Evolutionary conservation across 2,113 vertebrate species (phyloP).

Genomic region (Megaceryle torquata): DNA sequence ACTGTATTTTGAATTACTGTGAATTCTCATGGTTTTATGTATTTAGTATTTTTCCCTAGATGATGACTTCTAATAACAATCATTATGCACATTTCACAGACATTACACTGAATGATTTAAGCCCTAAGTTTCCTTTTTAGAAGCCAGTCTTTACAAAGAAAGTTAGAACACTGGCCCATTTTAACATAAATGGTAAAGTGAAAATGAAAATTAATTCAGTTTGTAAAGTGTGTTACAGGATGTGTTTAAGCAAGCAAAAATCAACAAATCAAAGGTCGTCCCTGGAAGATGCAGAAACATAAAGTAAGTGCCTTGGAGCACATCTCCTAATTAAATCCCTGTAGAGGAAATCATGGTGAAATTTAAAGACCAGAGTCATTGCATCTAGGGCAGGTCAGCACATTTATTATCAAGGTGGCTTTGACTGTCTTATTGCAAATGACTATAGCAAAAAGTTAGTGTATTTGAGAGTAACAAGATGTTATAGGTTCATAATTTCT

Average conservation of each 20-base stretch:
- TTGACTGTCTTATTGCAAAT: neutral
- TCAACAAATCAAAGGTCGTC: constrained; percentile 35
- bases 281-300: neutral
- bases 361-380: neutral
- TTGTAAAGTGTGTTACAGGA: constrained; percentile 10
- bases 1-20: constrained; percentile 19
- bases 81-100: constrained; percentile 40
- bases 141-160: neutral
- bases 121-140: neutral
- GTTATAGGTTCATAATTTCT: neutral
- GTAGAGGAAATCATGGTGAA: neutral
- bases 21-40: constrained; percentile 1
- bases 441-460: neutral
- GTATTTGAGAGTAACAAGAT: neutral
- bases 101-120: constrained; percentile 16
- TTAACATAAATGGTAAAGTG: neutral
- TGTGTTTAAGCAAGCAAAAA: neutral
- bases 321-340: constrained; percentile 3
- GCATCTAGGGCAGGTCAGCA: neutral
- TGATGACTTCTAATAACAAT: constrained; percentile 12
- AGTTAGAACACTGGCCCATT: neutral
- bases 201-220: constrained; percentile 42
- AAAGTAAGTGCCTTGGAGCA: neutral
- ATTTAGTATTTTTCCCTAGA: constrained; percentile 35
- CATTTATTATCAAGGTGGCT: neutral